These are phyloP conservation scores for Rhabditoides inermis DNA, from an alignment of 2,888 invertebrate genomes.

Conservation along the genomic window DNA sequence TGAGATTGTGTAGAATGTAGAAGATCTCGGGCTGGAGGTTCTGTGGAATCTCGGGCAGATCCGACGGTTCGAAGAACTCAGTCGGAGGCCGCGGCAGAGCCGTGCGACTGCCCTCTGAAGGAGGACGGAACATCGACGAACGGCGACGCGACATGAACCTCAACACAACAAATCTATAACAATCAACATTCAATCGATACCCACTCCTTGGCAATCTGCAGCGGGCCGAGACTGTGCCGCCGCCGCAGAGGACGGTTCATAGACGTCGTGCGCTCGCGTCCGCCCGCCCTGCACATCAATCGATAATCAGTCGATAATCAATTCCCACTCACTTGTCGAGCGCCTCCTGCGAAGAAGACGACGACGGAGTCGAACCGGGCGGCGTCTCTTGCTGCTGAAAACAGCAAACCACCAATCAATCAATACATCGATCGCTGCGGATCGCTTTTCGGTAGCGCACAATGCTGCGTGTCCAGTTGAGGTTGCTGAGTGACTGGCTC, in stretches of 20 bases:
- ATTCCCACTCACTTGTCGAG: too few species aligned
- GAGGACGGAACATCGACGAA: slow-evolving; percentile 28
- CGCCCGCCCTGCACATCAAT: slow-evolving; percentile 13
- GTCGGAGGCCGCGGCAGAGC: slow-evolving; percentile 21
- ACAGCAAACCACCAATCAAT: not conserved
- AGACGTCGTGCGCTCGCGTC: not conserved
- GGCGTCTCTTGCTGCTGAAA: slow-evolving; percentile 16
- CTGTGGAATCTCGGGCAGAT: slow-evolving; percentile 44
- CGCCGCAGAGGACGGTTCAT: slow-evolving; percentile 3
- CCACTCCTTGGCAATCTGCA: slow-evolving; percentile 36
- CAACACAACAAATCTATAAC: slow-evolving; percentile 1
- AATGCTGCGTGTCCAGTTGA: too few species aligned
- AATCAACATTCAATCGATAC: not conserved
- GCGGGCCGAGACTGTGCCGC: slow-evolving; percentile 15
- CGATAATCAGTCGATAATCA: not conserved
- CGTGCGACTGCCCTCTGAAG: slow-evolving; percentile 21
- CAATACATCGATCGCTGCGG: too few species aligned
- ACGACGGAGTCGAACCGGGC: slow-evolving; percentile 15
- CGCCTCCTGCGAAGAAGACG: slow-evolving; percentile 20
- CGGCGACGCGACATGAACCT: slow-evolving; percentile 25
- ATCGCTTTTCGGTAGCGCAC: too few species aligned
- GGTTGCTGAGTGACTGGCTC: too few species aligned
- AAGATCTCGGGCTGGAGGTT: slow-evolving; percentile 44
- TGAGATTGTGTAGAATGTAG: slow-evolving; percentile 46
- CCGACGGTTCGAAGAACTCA: slow-evolving; percentile 50